Conservation (phyloP, 2,113 vertebrate genomes). For the Channa maculata region DNA sequence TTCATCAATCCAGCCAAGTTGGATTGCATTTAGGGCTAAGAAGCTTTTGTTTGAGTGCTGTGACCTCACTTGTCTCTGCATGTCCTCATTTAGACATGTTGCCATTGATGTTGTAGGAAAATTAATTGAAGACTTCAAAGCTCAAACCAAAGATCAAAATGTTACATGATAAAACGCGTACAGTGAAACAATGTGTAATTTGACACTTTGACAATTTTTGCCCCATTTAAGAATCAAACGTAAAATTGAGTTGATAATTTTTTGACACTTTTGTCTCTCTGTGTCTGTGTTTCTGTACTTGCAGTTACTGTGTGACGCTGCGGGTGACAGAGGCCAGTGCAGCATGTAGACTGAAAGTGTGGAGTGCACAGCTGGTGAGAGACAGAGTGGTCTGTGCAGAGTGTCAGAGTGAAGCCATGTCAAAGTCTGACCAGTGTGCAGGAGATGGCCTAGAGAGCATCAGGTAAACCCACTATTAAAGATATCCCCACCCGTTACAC, state of each 20-base stretch:
- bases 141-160: constrained; percentile 1
- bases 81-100: constrained; percentile 13
- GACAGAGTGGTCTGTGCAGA: constrained; percentile 83
- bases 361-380: constrained; percentile 82
- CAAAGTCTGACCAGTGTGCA: constrained; percentile 74
- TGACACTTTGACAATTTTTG: neutral
- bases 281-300: neutral
- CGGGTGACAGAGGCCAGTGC: constrained; percentile 82
- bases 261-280: neutral
- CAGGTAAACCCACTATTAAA: constrained; percentile 75
- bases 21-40: neutral
- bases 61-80: neutral
- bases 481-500: neutral
- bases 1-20: neutral
- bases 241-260: neutral
- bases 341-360: constrained; percentile 78
- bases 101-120: neutral
- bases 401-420: constrained; percentile 81
- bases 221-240: neutral
- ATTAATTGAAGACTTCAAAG: neutral
- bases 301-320: constrained; percentile 87
- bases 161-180: neutral
- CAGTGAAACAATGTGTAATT: neutral
- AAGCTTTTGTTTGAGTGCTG: neutral
- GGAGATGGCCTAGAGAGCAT: constrained; percentile 82